These are phyloP conservation scores for Dolichallabes microphthalmus DNA, from an alignment of 2,113 vertebrate species.

Conservation along the genomic window DNA sequence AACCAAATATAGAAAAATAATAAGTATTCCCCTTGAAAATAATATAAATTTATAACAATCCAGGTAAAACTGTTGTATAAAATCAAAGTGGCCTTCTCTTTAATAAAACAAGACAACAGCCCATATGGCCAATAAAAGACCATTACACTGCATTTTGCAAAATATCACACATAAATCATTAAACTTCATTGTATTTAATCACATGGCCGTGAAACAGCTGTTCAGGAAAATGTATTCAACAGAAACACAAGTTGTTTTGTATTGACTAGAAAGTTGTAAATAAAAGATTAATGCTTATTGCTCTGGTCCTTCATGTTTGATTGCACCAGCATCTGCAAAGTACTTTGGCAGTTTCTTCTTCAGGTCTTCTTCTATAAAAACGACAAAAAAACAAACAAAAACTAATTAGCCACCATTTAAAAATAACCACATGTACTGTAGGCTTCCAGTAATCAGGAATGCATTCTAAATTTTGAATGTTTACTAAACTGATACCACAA, in stretches of 20 bases:
- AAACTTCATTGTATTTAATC: neutral
- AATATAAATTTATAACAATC: neutral
- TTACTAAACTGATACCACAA: neutral
- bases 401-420: neutral
- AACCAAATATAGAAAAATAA: neutral
- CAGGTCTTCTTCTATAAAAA: slow-evolving; percentile 9
- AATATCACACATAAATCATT: neutral
- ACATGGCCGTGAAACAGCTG: neutral
- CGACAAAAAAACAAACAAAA: slow-evolving; percentile 15
- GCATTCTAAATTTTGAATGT: neutral
- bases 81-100: neutral
- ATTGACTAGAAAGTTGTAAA: neutral
- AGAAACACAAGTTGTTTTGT: neutral
- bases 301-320: neutral
- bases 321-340: neutral
- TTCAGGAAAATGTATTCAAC: neutral
- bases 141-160: neutral
- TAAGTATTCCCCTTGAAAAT: slow-evolving; percentile 1
- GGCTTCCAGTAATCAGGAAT: neutral
- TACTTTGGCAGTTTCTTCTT: neutral
- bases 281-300: neutral
- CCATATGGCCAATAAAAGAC: neutral
- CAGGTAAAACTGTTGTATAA: slow-evolving; percentile 2
- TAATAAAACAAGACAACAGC: slow-evolving; percentile 12
- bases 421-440: neutral